phyloP scores from a whole-genome alignment of 1,140 invertebrate species.

The Pseudachorutes palmiensis region DNA sequence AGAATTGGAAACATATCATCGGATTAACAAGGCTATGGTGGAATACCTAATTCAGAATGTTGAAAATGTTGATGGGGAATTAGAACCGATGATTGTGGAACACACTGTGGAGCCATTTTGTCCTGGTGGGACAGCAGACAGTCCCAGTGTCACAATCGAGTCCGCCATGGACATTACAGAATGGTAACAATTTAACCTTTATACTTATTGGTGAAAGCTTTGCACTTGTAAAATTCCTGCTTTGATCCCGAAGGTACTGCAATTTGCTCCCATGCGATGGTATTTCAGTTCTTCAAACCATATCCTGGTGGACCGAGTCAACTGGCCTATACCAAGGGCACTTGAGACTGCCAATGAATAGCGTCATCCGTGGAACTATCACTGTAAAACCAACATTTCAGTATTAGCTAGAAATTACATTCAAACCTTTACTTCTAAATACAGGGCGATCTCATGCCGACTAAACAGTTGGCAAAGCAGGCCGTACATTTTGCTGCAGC shows the following conservation, averaged over 20 bases:
- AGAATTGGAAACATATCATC: constrained; percentile 28
- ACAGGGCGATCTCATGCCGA: constrained; percentile 54
- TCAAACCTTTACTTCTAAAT: constrained; percentile 34
- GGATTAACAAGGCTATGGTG: constrained; percentile 39
- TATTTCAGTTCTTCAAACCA: constrained; percentile 40
- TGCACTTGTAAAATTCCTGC: too few relatives aligned
- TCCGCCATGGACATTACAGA: constrained; percentile 22
- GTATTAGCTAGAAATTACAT: background rate
- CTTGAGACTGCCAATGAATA: constrained; percentile 63
- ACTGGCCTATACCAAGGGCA: constrained; percentile 43
- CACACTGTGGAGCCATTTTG: constrained; percentile 15
- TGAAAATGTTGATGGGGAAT: background rate
- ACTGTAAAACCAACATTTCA: constrained; percentile 41
- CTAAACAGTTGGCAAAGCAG: constrained; percentile 62
- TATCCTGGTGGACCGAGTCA: constrained; percentile 34
- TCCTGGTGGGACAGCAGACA: constrained; percentile 14
- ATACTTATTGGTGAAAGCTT: too few relatives aligned
- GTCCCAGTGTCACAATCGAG: constrained; percentile 21
- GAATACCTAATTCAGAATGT: constrained; percentile 40
- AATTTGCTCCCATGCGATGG: constrained; percentile 19
- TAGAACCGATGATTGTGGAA: background rate
- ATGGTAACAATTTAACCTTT: too few relatives aligned
- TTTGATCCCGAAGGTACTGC: constrained; percentile 30
- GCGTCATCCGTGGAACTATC: constrained; percentile 52
- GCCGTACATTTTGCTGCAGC: constrained; percentile 70